Conservation (phyloP, 2,113 vertebrate genomes). For the Hyla sarda region DNA sequence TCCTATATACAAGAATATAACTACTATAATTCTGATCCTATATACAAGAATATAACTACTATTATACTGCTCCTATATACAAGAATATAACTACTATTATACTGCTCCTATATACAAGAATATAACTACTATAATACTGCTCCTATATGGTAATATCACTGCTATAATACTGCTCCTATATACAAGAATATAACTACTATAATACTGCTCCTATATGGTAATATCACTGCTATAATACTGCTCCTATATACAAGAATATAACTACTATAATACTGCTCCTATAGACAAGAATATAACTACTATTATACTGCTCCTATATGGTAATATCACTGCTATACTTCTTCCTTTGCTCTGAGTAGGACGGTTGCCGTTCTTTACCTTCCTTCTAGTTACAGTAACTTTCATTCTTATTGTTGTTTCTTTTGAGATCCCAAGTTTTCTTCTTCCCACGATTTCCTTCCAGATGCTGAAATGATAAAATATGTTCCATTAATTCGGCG, state of each 20-base stretch:
- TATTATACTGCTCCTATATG: too few relatives aligned
- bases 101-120: neutral
- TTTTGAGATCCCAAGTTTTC: neutral
- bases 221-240: too few relatives aligned
- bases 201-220: too few relatives aligned
- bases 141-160: neutral
- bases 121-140: neutral
- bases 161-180: too few relatives aligned
- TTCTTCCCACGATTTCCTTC: neutral
- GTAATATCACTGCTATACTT: too few relatives aligned
- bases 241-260: too few relatives aligned
- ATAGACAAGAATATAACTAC: too few relatives aligned
- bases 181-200: too few relatives aligned
- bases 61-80: neutral
- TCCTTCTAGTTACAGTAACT: too few relatives aligned
- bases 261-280: too few relatives aligned
- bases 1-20: neutral
- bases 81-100: neutral
- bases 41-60: neutral
- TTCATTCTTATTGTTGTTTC: neutral
- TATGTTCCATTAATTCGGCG: constrained; percentile 65
- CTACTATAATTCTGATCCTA: neutral
- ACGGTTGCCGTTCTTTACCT: too few relatives aligned
- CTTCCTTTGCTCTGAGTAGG: too few relatives aligned
- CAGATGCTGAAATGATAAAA: constrained; percentile 60